phyloP scores from a whole-genome alignment of 2,797 vertebrate species.

The Sebastes hopkinsi region DNA sequence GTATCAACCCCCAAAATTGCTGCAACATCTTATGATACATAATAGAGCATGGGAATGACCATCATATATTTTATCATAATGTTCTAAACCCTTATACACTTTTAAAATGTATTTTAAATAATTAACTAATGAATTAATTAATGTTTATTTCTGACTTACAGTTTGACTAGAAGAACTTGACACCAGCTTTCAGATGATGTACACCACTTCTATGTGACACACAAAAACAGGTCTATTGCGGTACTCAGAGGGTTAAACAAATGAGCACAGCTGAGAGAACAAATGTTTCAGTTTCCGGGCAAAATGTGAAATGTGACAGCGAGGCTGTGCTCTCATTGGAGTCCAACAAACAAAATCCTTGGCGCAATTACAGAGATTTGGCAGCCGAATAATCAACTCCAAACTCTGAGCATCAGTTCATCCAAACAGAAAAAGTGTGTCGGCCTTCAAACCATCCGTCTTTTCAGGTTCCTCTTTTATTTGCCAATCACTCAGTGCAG shows the following conservation, averaged over 20 bases:
- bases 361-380: conserved; percentile 12
- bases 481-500: conserved; percentile 16
- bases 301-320: not conserved
- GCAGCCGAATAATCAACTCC: conserved; percentile 34
- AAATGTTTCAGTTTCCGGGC: not conserved
- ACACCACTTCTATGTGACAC: too few species aligned
- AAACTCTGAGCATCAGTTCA: conserved; percentile 15
- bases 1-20: too few species aligned
- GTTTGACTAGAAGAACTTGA: too few species aligned
- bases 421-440: not conserved
- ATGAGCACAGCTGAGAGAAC: not conserved
- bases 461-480: conserved; percentile 35
- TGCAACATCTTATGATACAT: too few species aligned
- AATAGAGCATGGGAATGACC: too few species aligned
- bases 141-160: too few species aligned
- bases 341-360: conserved; percentile 18
- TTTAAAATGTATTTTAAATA: too few species aligned
- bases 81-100: too few species aligned
- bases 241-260: not conserved
- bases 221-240: too few species aligned
- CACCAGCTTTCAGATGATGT: too few species aligned
- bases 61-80: too few species aligned
- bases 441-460: conserved; percentile 6
- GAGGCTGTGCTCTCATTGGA: not conserved
- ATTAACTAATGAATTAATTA: too few species aligned